Evolutionary conservation across 30 jellyfish, hydroid and myxozoan species (phyloP), one percentile per base, ranked within the genome.

Genomic region (Hydra vulgaris): DNA sequence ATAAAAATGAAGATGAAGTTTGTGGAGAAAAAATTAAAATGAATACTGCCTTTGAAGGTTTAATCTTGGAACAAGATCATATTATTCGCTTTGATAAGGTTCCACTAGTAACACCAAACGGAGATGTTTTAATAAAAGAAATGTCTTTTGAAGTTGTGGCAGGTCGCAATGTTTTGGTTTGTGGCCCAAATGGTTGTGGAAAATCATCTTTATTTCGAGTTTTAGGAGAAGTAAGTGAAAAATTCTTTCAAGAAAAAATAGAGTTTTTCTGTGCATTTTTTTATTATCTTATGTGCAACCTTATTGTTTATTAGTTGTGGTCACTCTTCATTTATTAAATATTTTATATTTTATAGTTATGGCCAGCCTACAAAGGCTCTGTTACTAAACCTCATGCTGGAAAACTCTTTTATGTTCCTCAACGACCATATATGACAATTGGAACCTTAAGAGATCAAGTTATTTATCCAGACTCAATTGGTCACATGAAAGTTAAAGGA

Each of bases 101-200:
- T 23, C 98, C 98, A 3, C 84, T 92, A 27, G 88, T 92, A 8
- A 92, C 98, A 26, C 98, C 98, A 5, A 92, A 92, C 71, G 98
- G 98, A 8, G 98, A 92, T 74, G 89, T 90, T 23, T 89, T 92
- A 18, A 83, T 92, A 18, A 66, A 84, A 24, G 94, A 87, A 67
- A 92, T 92, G 81, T 92, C 98, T 1, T 92, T 92, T 71, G 98
- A 92, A 95, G 98, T 94, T 16, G 71, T 73, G 18, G 82, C 99
- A 40, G 99, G 99, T 17, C 70, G 83, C 56, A 94, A 94, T 85
- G 99, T 94, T 67, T 84, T 94, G 1, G 99, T 94, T 25, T 94
- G 99, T 54, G 99, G 99, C 17, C 99, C 99, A 8, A 94, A 94
- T 77, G 99, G 99, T 25, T 94, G 99, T 53, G 99, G 99, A 52